Base-by-base conservation (phyloP, 1,140 invertebrate species). In the Trissolcus basalis region DNA sequence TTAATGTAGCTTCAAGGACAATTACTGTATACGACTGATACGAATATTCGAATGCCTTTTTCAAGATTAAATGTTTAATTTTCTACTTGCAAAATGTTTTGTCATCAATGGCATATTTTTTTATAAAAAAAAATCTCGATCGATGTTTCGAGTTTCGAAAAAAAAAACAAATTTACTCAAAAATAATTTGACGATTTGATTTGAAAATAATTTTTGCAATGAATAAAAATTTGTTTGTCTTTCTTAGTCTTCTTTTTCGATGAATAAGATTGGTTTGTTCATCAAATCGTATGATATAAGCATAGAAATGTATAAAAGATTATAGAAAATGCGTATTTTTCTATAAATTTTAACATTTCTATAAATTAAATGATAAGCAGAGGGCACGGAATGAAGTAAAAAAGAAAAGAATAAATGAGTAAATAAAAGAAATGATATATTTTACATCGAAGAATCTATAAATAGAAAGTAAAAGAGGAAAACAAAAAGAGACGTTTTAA, bases 271-370 rank as follows among this genome's bases (percentile, higher is more conserved):
- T 9, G n/a, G 53, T 53, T 64, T 15, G 35, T 67, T 55, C 54
- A 39, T 71, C 71, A 39, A 39, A 68, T 36, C 69, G 59, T 77
- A 77, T 49, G 36, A 63, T 14, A 45, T 77, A 77, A 39, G 59
- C 48, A 68, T 77, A 77, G 74, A 77, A 77, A 77, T 77, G 74
- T 77, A 77, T 77, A 67, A 77, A 77, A 72, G 68, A 64, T 72
- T 72, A 78, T 78, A 78, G 69, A 78, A 78, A 78, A 73, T 2
- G 43, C 27, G 60, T 78, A 78, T 78, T 73, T 78, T 78, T 73
- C 69, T 73, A 70, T 78, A 73, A 60, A 44, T 78, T 78, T 73
- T 73, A 73, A 71, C 75, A 73, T 78, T 78, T 73, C 69, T 70
- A 77, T 77, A 61, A 65, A n/a, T 58, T 70, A 60, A 53, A 47